Evolutionary conservation across 2,888 invertebrate species (phyloP).

Genomic region (Allophyes oxyacanthae): DNA sequence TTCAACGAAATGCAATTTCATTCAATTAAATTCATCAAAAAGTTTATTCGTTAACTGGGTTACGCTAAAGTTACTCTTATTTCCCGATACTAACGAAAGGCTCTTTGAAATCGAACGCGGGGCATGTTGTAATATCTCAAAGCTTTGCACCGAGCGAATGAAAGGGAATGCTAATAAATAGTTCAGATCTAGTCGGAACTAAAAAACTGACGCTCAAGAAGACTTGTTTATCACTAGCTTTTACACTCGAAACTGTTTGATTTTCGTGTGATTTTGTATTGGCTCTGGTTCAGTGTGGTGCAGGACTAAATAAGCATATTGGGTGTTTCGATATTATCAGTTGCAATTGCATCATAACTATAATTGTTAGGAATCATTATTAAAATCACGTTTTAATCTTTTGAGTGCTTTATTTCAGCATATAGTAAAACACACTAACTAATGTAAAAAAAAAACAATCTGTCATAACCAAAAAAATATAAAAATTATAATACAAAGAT

Average conservation of each 20-base stretch:
- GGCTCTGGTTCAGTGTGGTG: no score
- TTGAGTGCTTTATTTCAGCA: no score
- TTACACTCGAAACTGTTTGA: neutral
- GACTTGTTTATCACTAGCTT: conserved; percentile 28
- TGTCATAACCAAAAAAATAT: no score
- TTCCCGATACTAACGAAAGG: conserved; percentile 36
- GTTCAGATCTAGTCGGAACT: conserved; percentile 19
- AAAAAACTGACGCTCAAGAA: conserved; percentile 32
- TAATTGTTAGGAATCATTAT: no score
- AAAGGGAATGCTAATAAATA: conserved; percentile 46
- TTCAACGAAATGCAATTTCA: neutral
- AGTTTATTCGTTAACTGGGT: conserved; percentile 28
- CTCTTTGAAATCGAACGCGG: conserved; percentile 45
- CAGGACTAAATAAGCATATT: no score
- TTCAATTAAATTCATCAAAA: conserved; percentile 12
- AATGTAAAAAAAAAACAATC: no score
- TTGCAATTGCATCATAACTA: no score
- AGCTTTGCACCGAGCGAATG: conserved; percentile 40
- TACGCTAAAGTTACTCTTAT: conserved; percentile 39
- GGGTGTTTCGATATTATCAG: no score
- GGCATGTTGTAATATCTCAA: conserved; percentile 44
- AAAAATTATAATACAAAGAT: no score
- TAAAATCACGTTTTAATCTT: no score
- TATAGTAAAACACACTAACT: no score
- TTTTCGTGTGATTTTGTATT: neutral